These are phyloP conservation scores for Gorsachius goisagi DNA, from an alignment of 2,113 vertebrate genomes.

Conservation along the genomic window DNA sequence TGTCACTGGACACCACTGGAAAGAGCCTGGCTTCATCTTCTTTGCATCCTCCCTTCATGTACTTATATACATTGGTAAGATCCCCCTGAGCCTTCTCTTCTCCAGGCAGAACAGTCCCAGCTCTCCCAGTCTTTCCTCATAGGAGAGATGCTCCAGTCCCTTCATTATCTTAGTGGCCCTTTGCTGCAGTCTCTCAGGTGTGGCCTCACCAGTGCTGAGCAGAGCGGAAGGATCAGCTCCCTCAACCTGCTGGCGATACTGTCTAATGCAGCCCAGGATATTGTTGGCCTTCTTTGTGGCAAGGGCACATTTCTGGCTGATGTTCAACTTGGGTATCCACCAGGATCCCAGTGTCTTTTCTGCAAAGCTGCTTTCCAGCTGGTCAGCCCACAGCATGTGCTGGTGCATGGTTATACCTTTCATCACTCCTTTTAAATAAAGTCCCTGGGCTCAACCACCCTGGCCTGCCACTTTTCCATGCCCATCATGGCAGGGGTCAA, in stretches of 20 bases:
- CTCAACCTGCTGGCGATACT: neutral
- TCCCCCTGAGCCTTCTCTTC: neutral
- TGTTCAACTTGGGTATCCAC: neutral
- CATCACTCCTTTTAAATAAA: neutral
- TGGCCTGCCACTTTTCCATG: neutral
- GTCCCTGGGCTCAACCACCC: neutral
- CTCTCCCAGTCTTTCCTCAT: neutral
- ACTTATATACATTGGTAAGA: neutral
- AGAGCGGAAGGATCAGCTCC: neutral
- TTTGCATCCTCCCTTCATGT: neutral
- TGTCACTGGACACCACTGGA: neutral
- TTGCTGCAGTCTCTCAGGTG: neutral
- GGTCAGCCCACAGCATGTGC: neutral
- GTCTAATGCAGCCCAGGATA: neutral
- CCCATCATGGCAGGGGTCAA: neutral
- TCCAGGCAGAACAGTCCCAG: neutral
- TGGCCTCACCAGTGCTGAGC: neutral
- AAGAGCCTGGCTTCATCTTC: neutral
- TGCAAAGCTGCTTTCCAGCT: neutral
- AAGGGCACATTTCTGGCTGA: neutral
- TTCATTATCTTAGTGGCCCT: neutral
- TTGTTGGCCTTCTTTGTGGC: neutral
- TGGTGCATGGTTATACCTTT: neutral
- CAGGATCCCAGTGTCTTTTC: neutral
- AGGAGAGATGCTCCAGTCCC: neutral